phyloP scores from a whole-genome alignment of 2,113 vertebrate species.

The Neoarius graeffei region DNA sequence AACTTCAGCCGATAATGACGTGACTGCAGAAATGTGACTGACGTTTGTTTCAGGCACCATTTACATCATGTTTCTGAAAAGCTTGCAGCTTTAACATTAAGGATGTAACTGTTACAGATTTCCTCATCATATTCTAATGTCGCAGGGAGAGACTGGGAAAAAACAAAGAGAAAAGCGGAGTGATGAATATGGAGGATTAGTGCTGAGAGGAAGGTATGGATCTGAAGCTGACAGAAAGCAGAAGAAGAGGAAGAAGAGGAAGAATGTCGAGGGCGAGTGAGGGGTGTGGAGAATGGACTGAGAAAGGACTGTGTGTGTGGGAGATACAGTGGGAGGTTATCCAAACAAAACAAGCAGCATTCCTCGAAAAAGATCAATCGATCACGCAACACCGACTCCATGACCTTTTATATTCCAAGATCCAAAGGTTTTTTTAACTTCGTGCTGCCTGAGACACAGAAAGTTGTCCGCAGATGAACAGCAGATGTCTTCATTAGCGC shows the following conservation, averaged over 20 bases:
- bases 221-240: constrained; percentile 26
- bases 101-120: not conserved
- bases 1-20: not conserved
- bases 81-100: not conserved
- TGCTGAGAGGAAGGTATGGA: constrained; percentile 32
- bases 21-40: not conserved
- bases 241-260: not conserved
- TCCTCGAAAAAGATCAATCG: constrained; percentile 46
- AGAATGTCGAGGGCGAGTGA: not conserved
- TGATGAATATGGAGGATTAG: constrained; percentile 33
- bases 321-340: constrained; percentile 22
- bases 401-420: constrained; percentile 2
- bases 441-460: not conserved
- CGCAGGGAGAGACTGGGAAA: not conserved
- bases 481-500: constrained; percentile 31
- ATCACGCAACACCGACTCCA: constrained; percentile 4
- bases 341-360: constrained; percentile 47
- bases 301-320: not conserved
- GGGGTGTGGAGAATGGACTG: constrained; percentile 11
- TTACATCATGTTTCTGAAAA: not conserved
- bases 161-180: not conserved
- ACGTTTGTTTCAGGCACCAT: not conserved
- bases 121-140: not conserved
- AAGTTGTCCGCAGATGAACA: constrained; percentile 24
- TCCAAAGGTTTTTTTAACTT: not conserved